Base-by-base conservation (phyloP, 2,113 vertebrate species). In the Onychostoma macrolepis region DNA sequence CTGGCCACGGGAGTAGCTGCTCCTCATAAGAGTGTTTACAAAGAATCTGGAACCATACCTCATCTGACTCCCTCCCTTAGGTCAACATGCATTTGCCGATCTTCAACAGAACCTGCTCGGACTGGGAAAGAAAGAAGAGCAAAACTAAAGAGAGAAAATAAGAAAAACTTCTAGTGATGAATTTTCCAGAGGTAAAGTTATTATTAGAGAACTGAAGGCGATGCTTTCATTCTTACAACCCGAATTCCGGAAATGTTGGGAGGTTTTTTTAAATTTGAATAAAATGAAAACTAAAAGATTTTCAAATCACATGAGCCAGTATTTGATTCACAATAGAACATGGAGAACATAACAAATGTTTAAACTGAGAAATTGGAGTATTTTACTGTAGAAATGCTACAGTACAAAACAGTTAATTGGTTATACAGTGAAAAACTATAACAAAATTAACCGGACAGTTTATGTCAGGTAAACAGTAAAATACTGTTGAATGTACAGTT, bases 21-120 rank as follows among this genome's bases (percentile, higher is more conserved):
- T 48, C 43, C 58, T 86, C 78, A 89, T 72, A 77, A 83, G 26
- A 79, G 80, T 89, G 89, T 92, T 87, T 91, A 89, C 88, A 88
- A 58, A 86, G 58, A 74, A 91, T 80, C 74, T 83, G 83, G 87
- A 82, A 17, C 85, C 76, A 80, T 75, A 38, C 53, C 41, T 80
- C 63, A 87, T 85, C 79, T 33, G 41, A 77, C 85, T 76, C 81
- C 53, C 50, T 80, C 53, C 30, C 77, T 86, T 43, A 82, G 85
- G 67, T 86, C 28, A 83, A 80, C 71, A 81, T 45, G 50, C 69
- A 48, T 65, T 83, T 83, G 43, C 80, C 13, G 5, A 50, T 53
- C 41, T 4, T 83, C 24, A 65, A 65, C 41, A n/a, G 36, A 82
- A 58, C 67, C 76, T 24, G 38, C 65, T 26, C 28, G 12, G 33